Conservation (phyloP, 2,797 vertebrate species). For the Acanthurus leucopareius region DNA sequence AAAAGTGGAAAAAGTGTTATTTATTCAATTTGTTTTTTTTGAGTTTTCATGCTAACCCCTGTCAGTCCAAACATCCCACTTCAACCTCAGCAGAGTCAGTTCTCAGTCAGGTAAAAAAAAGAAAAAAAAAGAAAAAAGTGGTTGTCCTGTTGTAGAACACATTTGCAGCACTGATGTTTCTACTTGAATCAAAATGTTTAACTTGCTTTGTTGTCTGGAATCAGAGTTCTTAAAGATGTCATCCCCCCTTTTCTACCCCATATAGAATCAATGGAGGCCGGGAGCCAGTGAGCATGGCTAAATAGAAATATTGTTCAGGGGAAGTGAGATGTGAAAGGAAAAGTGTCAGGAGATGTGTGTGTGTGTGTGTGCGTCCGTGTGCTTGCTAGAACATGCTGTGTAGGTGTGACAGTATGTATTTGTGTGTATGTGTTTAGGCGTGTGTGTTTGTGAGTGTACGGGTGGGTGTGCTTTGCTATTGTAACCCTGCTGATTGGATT, state of each 20-base stretch:
- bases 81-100: constrained; percentile 10
- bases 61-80: constrained; percentile 22
- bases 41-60: constrained; percentile 23
- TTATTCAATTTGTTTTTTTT: constrained; percentile 42
- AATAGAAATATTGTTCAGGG: constrained; percentile 89
- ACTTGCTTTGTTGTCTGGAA: constrained; percentile 56
- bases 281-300: constrained; percentile 84
- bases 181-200: constrained; percentile 61
- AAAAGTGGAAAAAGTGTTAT: constrained; percentile 56
- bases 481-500: constrained; percentile 87
- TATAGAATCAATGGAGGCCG: constrained; percentile 80
- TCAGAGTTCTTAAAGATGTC: constrained; percentile 70
- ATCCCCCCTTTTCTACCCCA: constrained; percentile 56
- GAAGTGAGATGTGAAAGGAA: constrained; percentile 88
- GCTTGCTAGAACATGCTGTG: constrained; percentile 51
- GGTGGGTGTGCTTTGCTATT: constrained; percentile 78
- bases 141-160: constrained; percentile 33
- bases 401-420: constrained; percentile 65
- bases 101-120: neutral
- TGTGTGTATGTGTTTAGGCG: constrained; percentile 58
- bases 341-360: constrained; percentile 81
- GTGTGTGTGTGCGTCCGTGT: constrained; percentile 12
- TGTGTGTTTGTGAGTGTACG: constrained; percentile 65
- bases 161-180: constrained; percentile 27
- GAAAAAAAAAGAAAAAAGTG: constrained; percentile 8